Evolutionary conservation across 2,797 vertebrate species (phyloP).

Genomic region (Acropternis orthonyx): DNA sequence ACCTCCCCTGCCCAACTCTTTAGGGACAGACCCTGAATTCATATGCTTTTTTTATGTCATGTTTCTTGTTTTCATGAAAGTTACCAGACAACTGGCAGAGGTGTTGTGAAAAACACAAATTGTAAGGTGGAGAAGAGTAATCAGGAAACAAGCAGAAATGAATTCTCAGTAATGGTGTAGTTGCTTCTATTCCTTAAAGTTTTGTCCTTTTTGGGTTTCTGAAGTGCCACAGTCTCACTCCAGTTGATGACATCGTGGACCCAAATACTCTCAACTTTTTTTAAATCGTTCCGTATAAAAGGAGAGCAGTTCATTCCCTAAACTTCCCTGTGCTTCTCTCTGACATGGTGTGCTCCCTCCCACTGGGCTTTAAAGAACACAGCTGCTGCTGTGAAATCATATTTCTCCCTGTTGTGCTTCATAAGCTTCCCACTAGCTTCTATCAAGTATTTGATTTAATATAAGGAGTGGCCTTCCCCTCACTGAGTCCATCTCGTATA

Average conservation of each 20-base stretch:
- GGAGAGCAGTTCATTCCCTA: neutral
- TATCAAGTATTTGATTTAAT: neutral
- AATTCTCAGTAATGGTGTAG: rapidly evolving
- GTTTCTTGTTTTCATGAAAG: neutral
- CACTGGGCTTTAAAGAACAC: neutral
- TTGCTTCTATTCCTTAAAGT: neutral
- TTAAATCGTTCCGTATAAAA: neutral
- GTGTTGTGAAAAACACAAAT: neutral
- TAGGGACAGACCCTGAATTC: neutral
- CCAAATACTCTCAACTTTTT: neutral
- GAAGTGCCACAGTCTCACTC: neutral
- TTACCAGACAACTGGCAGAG: neutral
- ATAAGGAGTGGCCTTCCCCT: neutral
- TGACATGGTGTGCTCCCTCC: neutral
- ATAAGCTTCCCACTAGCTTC: neutral
- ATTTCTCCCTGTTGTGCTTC: neutral
- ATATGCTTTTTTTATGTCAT: neutral
- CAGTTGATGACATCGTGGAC: neutral
- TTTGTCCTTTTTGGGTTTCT: neutral
- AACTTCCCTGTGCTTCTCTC: neutral
- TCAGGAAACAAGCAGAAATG: neutral
- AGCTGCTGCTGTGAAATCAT: neutral
- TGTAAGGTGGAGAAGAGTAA: neutral
- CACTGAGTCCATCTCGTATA: neutral
- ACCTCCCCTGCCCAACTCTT: neutral